Conservation (phyloP, 1,140 invertebrate genomes). For the Chrysomallon squamiferum region DNA sequence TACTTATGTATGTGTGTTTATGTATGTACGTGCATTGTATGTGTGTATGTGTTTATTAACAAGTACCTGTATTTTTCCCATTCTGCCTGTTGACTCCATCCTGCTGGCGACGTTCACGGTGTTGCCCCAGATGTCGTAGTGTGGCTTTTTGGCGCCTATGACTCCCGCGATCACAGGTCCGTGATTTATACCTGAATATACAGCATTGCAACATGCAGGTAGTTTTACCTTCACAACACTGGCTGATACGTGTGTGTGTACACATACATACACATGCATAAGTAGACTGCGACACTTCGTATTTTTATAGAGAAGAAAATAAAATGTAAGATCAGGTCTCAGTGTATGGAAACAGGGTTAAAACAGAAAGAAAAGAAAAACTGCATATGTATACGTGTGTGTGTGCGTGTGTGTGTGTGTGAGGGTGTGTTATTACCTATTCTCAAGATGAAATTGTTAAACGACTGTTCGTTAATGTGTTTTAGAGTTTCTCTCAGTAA, state of each 20-base stretch:
- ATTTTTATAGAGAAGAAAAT: no score
- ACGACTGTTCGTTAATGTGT: constrained; percentile 94
- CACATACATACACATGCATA: no score
- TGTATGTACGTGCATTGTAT: not conserved
- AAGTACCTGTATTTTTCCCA: constrained; percentile 86
- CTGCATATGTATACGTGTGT: no score
- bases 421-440: constrained; percentile 83
- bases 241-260: no score
- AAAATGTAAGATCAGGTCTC: no score
- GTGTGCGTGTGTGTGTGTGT: no score
- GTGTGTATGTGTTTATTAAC: not conserved
- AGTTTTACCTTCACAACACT: no score
- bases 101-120: constrained; percentile 92
- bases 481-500: constrained; percentile 89
- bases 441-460: constrained; percentile 93
- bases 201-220: no score
- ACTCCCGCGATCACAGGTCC: constrained; percentile 88
- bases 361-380: no score
- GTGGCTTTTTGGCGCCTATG: constrained; percentile 84
- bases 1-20: no score
- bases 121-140: constrained; percentile 72
- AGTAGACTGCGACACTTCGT: no score
- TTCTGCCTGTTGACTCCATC: constrained; percentile 93
- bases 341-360: no score
- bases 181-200: constrained; percentile 41